phyloP scores from a whole-genome alignment of 2,797 vertebrate species.

The Lutjanus campechanus region DNA sequence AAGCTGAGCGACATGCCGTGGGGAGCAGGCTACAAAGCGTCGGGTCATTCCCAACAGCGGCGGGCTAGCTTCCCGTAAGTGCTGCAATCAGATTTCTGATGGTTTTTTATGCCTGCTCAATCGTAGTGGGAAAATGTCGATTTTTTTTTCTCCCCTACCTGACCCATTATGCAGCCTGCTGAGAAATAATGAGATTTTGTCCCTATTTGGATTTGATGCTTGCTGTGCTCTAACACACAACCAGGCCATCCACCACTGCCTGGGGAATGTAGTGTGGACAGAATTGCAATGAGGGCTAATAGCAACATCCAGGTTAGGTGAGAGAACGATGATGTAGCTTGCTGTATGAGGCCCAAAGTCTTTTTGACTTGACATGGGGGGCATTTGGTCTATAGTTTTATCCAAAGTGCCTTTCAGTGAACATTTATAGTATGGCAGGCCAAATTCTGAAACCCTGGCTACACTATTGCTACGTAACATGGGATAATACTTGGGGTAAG shows the following conservation, averaged over 20 bases:
- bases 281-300: constrained; percentile 73
- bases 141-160: constrained; percentile 53
- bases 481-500: neutral
- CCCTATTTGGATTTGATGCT: constrained; percentile 72
- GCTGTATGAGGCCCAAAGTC: neutral
- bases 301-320: constrained; percentile 44
- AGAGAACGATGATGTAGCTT: constrained; percentile 31
- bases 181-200: constrained; percentile 81
- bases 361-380: constrained; percentile 13
- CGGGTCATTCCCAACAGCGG: constrained; percentile 68
- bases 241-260: constrained; percentile 61
- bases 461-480: neutral
- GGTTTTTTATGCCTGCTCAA: constrained; percentile 60
- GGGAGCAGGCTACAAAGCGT: constrained; percentile 58
- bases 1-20: constrained; percentile 46
- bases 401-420: neutral
- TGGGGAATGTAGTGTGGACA: constrained; percentile 63
- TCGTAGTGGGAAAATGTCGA: constrained; percentile 67
- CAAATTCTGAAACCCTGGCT: neutral
- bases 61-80: constrained; percentile 68
- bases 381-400: constrained; percentile 1
- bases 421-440: constrained; percentile 7
- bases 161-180: constrained; percentile 76
- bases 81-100: constrained; percentile 75
- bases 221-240: constrained; percentile 68